These are phyloP conservation scores for Ophioninae sp. DNA, from an alignment of 2,888 invertebrate genomes.

Conservation along the genomic window DNA sequence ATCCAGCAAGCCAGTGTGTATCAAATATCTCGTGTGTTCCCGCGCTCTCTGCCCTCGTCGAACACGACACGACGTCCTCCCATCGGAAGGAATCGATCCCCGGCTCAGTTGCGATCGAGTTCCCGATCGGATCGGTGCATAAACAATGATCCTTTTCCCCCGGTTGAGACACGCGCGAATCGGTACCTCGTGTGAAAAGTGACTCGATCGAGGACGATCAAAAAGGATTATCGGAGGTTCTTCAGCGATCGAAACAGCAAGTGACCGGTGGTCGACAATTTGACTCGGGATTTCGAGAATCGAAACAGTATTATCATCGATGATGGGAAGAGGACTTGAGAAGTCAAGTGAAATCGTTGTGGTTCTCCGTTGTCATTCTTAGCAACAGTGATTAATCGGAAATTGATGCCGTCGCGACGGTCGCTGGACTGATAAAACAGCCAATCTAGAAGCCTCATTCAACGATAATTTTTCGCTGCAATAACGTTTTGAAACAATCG, in stretches of 20 bases:
- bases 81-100: conserved; percentile 41
- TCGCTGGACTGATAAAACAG: conserved; percentile 24
- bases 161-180: background rate
- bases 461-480: conserved; percentile 6
- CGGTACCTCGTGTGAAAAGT: background rate
- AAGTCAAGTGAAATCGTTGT: background rate
- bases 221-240: background rate
- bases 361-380: background rate
- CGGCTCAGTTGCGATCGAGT: conserved; percentile 55
- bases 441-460: conserved; percentile 3
- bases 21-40: conserved; percentile 58
- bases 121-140: conserved; percentile 49
- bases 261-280: background rate
- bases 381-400: background rate
- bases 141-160: conserved; percentile 10
- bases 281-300: background rate
- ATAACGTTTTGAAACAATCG: conserved; percentile 30
- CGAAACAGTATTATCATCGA: too few relatives aligned
- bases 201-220: background rate
- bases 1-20: conserved; percentile 44
- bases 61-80: conserved; percentile 36
- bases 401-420: conserved; percentile 44
- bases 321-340: too few relatives aligned
- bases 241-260: too few relatives aligned
- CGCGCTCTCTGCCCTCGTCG: conserved; percentile 57